Evolutionary conservation across 2,888 invertebrate genomes (phyloP).

Genomic region (Drosophila maculinotata): DNA sequence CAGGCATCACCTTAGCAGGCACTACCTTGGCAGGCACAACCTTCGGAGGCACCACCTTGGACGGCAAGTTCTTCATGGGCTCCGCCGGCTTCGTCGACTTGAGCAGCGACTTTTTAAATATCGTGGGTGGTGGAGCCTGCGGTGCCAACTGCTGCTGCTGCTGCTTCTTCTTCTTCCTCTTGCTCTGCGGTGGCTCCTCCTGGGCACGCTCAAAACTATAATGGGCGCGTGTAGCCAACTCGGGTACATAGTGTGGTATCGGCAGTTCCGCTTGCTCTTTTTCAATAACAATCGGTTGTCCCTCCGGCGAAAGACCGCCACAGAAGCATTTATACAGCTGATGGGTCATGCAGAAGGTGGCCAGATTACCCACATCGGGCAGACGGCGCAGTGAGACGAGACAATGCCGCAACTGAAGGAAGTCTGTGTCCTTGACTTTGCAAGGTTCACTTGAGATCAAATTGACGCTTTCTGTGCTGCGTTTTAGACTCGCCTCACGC

Average conservation of each 20-base stretch:
- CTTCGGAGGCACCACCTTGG: no score
- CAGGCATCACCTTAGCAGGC: no score
- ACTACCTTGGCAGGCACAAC: no score
- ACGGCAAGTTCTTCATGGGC: background rate
- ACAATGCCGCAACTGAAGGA: slow-evolving; percentile 78
- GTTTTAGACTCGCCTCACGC: slow-evolving; percentile 23
- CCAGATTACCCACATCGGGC: slow-evolving; percentile 85
- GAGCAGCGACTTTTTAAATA: no score
- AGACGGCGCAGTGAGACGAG: slow-evolving; percentile 78
- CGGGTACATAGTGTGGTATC: slow-evolving; percentile 47
- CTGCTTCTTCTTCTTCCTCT: slow-evolving; percentile 23
- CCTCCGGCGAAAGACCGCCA: slow-evolving; percentile 84
- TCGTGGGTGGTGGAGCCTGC: background rate
- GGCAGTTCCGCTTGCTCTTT: slow-evolving; percentile 64
- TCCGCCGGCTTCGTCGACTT: no score
- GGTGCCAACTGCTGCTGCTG: slow-evolving; percentile 1
- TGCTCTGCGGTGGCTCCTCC: slow-evolving; percentile 41
- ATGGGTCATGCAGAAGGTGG: slow-evolving; percentile 89
- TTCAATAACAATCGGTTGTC: slow-evolving; percentile 79
- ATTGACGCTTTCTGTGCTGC: slow-evolving; percentile 10
- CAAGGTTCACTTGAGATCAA: slow-evolving; percentile 49
- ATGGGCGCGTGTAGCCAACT: slow-evolving; percentile 64
- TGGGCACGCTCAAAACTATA: slow-evolving; percentile 82
- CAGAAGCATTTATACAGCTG: slow-evolving; percentile 89
- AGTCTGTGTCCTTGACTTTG: slow-evolving; percentile 67